Base-by-base conservation (phyloP, 2,797 vertebrate genomes). In the Hybognathus amarus region DNA sequence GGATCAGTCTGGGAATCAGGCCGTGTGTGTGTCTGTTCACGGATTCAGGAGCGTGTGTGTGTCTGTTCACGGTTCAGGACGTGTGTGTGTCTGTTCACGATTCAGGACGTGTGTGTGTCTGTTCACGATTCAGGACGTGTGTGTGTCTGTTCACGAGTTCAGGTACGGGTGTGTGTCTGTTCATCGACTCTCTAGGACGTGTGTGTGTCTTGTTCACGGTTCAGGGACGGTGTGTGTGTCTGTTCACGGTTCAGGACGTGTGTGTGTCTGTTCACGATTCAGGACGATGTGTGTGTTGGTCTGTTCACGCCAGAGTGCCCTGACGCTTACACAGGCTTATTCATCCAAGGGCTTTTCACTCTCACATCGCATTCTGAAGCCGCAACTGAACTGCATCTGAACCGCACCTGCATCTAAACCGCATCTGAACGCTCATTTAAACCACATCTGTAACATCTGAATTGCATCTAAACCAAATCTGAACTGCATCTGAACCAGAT, bases 361-460 rank as follows among this genome's bases (percentile, higher is more conserved):
- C 12, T 45, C 52, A n/a, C 20, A 13, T 12, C 3, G 42, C 42
- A 13, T n/a, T n/a, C n/a, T n/a, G n/a, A n/a, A n/a, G n/a, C n/a
- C n/a, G n/a, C n/a, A n/a, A n/a, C n/a, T n/a, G n/a, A 11, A 11
- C 38, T 8, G 10, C 10, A 42, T 12, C 42, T 45, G 2, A 42
- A 12, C 42, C 42, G 3, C 2, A 42, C 1, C 40, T 11, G 9
- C n/a, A 42, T 11, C 40, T 6, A 38, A 6, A 6, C 36, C 6
- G 1, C 1, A 42, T 3, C 10, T 12, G 10, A n/a, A n/a, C n/a
- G n/a, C n/a, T n/a, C n/a, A 42, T 2, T 9, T 40, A 0, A 40
- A 10, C 40, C 40, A 9, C 9, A 11, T 3, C 10, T 42, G 0
- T n/a, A 11, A 42, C 2, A 11, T 11, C 2, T 42, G 2, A 42